Evolutionary conservation across 2,888 invertebrate species (phyloP), one percentile per base, ranked within the genome.

Genomic region (Oscheius sp.): DNA sequence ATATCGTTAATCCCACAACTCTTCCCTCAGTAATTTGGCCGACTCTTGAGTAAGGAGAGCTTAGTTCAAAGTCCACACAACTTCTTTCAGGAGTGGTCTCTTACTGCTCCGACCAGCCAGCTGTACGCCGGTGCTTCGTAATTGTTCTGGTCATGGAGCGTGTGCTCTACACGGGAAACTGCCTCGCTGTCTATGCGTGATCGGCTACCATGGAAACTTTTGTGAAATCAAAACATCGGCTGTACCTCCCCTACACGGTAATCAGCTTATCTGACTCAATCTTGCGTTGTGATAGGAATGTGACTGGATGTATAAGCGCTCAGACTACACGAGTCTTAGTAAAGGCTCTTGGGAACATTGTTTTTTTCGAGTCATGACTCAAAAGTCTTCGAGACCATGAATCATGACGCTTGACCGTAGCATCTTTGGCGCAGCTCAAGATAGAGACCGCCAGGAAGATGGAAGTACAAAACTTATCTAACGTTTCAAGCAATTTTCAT

Each of bases 181-280:
- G 29, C 50, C 68, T 13, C 66, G 58, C 32, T 74, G 74, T 13
- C 50, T 74, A 2, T 74, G 74, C 48, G 55, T 37, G 7, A 32
- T 51, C n/a, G 74, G 68, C 32, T 74, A 68, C 37, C 68, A 74
- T 48, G 74, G 74, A 29, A 50, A 74, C 47, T 58, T 32, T 35
- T 74, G 74, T 42, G 74, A 74, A 53, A 73, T 58, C 29, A 72
- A 72, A 42, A 72, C 72, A 60, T 42, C 72, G n/a, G 37, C 53
- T 2, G 70, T 60, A 37, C 60, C 70, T 21, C 70, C 70, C 11
- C 59, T 48, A 29, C 60, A 59, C 37, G 70, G 70, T 70, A 33
- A 70, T 42, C 42, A 42, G 42, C 42, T 42, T 42, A 42, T 42
- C 42, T 42, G 7, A 42, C 42, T 42, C 4, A 42, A 7, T 42